Conservation (phyloP, 1,140 invertebrate genomes). For the Spodoptera litura region DNA sequence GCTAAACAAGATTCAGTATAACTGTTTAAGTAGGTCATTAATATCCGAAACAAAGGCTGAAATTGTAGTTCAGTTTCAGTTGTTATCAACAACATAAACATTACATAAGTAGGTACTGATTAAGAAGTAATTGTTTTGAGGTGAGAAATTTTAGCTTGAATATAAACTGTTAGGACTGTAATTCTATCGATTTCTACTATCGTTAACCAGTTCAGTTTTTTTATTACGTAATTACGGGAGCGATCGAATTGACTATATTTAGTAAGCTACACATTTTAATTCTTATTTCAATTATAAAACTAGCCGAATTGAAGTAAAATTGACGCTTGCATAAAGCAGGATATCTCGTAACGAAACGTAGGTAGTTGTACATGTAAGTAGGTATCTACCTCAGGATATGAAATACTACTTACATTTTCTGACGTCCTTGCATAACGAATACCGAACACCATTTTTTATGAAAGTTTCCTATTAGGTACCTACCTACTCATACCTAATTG, state of each 20-base stretch:
- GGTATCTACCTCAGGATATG: constrained; percentile 14
- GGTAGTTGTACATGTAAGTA: background rate
- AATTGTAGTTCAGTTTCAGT: background rate
- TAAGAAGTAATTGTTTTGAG: too few relatives aligned
- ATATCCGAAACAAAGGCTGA: constrained; percentile 5
- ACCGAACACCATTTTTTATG: constrained; percentile 13
- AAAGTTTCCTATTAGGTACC: background rate
- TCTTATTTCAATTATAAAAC: background rate
- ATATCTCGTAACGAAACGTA: constrained; percentile 24
- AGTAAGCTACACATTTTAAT: too few relatives aligned
- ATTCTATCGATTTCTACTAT: too few relatives aligned
- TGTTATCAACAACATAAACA: too few relatives aligned
- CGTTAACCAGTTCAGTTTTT: too few relatives aligned
- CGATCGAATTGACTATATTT: too few relatives aligned
- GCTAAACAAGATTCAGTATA: background rate
- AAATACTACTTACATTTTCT: constrained; percentile 19
- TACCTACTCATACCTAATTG: too few relatives aligned
- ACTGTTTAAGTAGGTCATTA: constrained; percentile 2
- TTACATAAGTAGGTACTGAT: too few relatives aligned
- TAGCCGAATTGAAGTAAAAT: constrained; percentile 2
- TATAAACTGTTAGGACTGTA: too few relatives aligned
- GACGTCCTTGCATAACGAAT: constrained; percentile 18
- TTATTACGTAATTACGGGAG: too few relatives aligned
- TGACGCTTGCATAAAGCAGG: constrained; percentile 23
- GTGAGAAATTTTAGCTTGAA: too few relatives aligned